Percentiles rank a stretch among this genome's conserved stretches.
These are phyloP conservation scores for Drosophila santomea DNA, from an alignment of 1,140 invertebrate genomes.

Conservation along the genomic window DNA sequence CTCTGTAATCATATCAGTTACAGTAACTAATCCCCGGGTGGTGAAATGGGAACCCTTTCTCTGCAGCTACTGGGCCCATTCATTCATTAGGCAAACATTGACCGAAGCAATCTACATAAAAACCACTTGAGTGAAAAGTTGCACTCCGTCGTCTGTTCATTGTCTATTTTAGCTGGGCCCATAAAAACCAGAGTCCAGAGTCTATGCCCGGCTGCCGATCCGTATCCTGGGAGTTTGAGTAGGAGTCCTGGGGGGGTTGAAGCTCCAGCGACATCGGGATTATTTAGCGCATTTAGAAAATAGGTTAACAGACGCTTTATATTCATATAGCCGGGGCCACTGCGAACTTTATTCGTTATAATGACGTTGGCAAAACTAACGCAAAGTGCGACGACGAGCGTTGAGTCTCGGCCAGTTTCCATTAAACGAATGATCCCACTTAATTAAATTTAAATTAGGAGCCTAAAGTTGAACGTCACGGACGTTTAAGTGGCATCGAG, in stretches of 20 bases:
- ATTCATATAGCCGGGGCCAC: conserved; percentile 61
- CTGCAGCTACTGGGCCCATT: conserved; percentile 24
- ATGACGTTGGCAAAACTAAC: conserved; percentile 74
- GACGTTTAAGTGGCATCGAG: conserved; percentile 49
- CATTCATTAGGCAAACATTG: conserved; percentile 75
- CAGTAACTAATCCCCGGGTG: conserved; percentile 38
- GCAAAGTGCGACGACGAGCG: conserved; percentile 21
- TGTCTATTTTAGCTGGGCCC: conserved; percentile 24
- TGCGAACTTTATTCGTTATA: conserved; percentile 76
- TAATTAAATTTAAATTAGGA: conserved; percentile 83
- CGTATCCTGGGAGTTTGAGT: background rate
- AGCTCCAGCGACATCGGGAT: conserved; percentile 26
- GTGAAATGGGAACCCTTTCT: conserved; percentile 27
- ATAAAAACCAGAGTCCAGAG: conserved; percentile 43
- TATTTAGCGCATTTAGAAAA: conserved; percentile 71
- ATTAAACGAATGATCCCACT: conserved; percentile 70
- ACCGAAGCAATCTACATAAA: conserved; percentile 55
- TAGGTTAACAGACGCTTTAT: conserved; percentile 81
- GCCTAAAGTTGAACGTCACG: conserved; percentile 80
- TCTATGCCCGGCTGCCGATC: background rate
- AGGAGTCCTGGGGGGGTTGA: background rate
- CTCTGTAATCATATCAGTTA: conserved; percentile 40
- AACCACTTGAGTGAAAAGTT: conserved; percentile 60
- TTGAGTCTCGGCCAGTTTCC: conserved; percentile 15
- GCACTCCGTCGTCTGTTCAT: conserved; percentile 44